Base-by-base conservation (phyloP, 2,797 vertebrate genomes). In the Enteromius paludinosus region DNA sequence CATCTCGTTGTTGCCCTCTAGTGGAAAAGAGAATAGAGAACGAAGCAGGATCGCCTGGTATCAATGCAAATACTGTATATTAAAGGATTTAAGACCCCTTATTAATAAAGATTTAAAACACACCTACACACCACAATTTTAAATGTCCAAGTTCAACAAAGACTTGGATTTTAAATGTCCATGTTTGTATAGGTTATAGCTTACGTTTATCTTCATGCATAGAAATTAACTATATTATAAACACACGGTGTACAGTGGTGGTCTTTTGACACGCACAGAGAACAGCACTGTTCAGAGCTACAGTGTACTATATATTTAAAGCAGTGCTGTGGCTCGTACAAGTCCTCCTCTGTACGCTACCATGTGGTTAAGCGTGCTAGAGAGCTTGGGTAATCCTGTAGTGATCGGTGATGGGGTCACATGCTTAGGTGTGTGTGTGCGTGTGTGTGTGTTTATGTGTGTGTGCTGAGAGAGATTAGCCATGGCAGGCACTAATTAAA, bases 401-500 rank as follows among this genome's bases (percentile, higher is more conserved):
- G 52, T 52, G 80, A 66, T 38, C 71, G 64, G 74, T 84, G 54
- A 82, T 74, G 79, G 78, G 85, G 83, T 87, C 87, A 87, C 87
- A 87, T 87, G 87, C 86, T 81, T 78, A 69, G 45, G 81, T 70
- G 56, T 70, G 56, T 43, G 80, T 49, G 79, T n/a, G 79, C 56
- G 74, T 68, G 66, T 66, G 52, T 70, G 54, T 81, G 82, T 82
- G 80, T 78, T 28, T 78, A 18, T 68, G 79, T 69, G 77, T 83
- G 85, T 77, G 83, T 77, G 65, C 75, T 52, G 70, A 33, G 72
- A 77, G 68, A 86, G 88, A 89, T 89, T 89, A 88, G 81, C 84
- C 43, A 85, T 82, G 71, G 86, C 88, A 86, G 86, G 81, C 85
- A 89, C 85, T 89, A 89, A 89, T 89, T 89, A 89, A 89, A 89